phyloP scores from a whole-genome alignment of 2,113 vertebrate species.

The Tor tambroides region DNA sequence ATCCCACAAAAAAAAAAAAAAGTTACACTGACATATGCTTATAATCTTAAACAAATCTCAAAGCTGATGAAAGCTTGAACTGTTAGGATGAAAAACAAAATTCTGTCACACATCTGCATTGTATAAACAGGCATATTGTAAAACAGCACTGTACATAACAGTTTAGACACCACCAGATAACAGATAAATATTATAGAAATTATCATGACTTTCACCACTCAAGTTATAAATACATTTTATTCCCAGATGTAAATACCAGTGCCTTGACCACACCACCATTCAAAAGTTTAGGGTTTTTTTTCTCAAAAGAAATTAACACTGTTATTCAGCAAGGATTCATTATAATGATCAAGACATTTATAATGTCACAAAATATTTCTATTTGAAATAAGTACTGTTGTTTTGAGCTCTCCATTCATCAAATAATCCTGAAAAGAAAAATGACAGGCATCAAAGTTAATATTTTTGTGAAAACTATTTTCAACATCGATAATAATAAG shows the following conservation, averaged over 20 bases:
- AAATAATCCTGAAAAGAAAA: too few relatives aligned
- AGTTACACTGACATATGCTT: not conserved
- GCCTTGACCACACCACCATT: not conserved
- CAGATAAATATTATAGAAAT: not conserved
- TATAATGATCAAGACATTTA: too few relatives aligned
- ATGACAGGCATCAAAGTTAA: too few relatives aligned
- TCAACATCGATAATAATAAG: too few relatives aligned
- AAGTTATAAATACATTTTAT: not conserved
- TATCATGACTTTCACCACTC: not conserved
- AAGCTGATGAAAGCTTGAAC: not conserved
- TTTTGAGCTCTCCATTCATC: too few relatives aligned
- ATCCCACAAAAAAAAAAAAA: not conserved
- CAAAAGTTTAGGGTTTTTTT: not conserved
- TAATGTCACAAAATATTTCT: too few relatives aligned
- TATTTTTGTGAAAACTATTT: too few relatives aligned
- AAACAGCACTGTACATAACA: not conserved
- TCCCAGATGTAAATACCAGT: not conserved
- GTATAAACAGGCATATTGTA: not conserved
- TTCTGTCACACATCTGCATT: conserved; percentile 2
- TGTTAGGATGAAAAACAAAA: not conserved
- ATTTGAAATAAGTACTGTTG: too few relatives aligned
- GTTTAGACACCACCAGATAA: not conserved
- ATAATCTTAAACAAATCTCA: not conserved
- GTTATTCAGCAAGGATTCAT: too few relatives aligned
- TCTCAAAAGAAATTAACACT: too few relatives aligned